A percentile compares a stretch with the other conserved stretches of the same genome.
These are phyloP conservation scores for Ovibos moschatus DNA, from an alignment of 2,113 vertebrate genomes.

Conservation along the genomic window DNA sequence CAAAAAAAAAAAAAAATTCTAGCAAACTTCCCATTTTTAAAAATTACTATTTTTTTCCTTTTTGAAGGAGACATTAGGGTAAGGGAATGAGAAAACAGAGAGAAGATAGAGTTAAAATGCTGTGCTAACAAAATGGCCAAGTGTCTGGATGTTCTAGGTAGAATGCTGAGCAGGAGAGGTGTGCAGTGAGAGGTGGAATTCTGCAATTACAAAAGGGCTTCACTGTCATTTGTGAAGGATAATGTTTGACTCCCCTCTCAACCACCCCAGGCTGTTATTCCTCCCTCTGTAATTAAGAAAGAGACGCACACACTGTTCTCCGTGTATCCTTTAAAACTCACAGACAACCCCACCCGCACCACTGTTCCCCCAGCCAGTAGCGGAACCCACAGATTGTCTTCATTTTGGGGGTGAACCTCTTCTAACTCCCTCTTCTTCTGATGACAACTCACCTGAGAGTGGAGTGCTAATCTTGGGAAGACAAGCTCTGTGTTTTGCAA, in stretches of 20 bases:
- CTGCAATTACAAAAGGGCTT: slow-evolving; percentile 22
- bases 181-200: background rate
- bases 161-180: background rate
- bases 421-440: background rate
- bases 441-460: background rate
- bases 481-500: background rate
- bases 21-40: slow-evolving; percentile 23
- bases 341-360: background rate
- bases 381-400: background rate
- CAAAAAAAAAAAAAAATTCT: slow-evolving; percentile 36
- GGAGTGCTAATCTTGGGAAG: background rate
- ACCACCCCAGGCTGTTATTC: slow-evolving; percentile 4
- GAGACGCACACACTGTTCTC: background rate
- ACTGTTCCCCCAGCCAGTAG: background rate
- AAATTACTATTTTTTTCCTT: slow-evolving; percentile 15
- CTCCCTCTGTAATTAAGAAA: slow-evolving; percentile 44
- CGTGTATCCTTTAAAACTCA: background rate
- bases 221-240: slow-evolving; percentile 35
- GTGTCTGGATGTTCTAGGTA: background rate
- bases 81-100: background rate
- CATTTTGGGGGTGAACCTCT: background rate
- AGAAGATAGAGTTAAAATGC: background rate
- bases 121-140: background rate
- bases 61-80: background rate
- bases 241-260: background rate